These are phyloP conservation scores for Stenichneumon culpator DNA, from an alignment of 2,888 invertebrate species.

Conservation along the genomic window DNA sequence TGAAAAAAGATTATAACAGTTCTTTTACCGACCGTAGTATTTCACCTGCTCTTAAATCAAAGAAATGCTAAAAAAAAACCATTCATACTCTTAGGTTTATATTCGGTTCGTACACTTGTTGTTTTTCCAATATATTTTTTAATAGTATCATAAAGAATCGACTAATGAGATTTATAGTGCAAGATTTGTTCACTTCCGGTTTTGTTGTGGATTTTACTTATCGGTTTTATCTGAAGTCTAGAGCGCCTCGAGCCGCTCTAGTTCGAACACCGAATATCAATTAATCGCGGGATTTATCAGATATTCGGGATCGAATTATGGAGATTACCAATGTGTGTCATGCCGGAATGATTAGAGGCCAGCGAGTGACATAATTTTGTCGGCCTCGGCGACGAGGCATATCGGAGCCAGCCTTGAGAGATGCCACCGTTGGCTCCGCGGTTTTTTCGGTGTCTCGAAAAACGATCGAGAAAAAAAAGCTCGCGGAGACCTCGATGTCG, in stretches of 20 bases:
- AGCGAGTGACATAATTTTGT: slow-evolving; percentile 34
- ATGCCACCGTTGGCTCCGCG: slow-evolving; percentile 64
- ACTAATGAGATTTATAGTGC: not conserved
- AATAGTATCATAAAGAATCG: not conserved
- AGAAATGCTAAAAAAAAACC: not conserved
- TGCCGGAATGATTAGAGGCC: slow-evolving; percentile 38
- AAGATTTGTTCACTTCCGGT: not conserved
- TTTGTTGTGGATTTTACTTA: not conserved
- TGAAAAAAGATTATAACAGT: too few species aligned
- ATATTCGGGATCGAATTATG: not conserved
- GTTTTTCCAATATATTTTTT: not conserved
- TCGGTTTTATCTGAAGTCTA: not conserved
- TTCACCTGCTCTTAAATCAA: not conserved
- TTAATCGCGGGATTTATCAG: not conserved
- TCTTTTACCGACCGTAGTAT: too few species aligned
- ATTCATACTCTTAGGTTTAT: not conserved
- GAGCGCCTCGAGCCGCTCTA: not conserved
- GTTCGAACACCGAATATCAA: not conserved
- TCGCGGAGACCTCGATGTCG: slow-evolving; percentile 15
- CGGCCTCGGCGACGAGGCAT: slow-evolving; percentile 64
- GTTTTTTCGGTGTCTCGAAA: slow-evolving; percentile 55
- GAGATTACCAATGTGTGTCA: slow-evolving; percentile 23
- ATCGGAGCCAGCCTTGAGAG: slow-evolving; percentile 68
- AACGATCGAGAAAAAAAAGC: slow-evolving; percentile 37
- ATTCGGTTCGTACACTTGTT: not conserved